Conservation (phyloP, 2,888 invertebrate species). For the Panopea generosa region DNA sequence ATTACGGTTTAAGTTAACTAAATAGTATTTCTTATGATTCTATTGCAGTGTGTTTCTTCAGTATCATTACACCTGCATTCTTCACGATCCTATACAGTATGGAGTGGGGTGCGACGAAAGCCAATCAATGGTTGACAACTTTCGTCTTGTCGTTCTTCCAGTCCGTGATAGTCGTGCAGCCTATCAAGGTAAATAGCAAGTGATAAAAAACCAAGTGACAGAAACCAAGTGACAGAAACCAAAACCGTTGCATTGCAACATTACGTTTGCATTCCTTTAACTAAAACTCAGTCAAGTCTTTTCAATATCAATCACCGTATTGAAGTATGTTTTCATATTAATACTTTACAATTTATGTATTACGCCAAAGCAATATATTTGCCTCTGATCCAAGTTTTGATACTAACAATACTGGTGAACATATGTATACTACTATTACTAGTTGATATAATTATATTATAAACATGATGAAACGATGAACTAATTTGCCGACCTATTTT, state of each 20-base stretch:
- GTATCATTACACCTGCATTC: conserved; percentile 82
- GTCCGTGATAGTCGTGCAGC: conserved; percentile 84
- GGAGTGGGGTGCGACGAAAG: conserved; percentile 84
- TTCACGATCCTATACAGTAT: conserved; percentile 85
- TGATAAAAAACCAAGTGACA: background rate
- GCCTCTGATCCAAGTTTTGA: too few relatives aligned
- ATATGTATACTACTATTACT: too few relatives aligned
- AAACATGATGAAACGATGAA: too few relatives aligned
- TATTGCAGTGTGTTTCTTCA: conserved; percentile 81
- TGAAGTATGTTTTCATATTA: too few relatives aligned
- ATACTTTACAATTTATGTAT: too few relatives aligned
- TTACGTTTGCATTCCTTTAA: background rate
- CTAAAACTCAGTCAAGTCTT: too few relatives aligned
- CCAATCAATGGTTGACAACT: conserved; percentile 84
- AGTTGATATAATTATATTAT: too few relatives aligned
- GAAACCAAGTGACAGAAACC: background rate
- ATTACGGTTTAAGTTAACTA: too few relatives aligned
- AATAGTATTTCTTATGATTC: background rate
- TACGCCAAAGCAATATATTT: too few relatives aligned
- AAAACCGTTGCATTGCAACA: background rate
- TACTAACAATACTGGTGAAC: too few relatives aligned
- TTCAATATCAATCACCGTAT: too few relatives aligned
- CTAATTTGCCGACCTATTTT: too few relatives aligned
- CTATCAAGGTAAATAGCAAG: conserved; percentile 83
- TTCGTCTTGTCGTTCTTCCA: conserved; percentile 85